Conservation (phyloP, 2,888 invertebrate species). For the Chrysodeixis includens region DNA sequence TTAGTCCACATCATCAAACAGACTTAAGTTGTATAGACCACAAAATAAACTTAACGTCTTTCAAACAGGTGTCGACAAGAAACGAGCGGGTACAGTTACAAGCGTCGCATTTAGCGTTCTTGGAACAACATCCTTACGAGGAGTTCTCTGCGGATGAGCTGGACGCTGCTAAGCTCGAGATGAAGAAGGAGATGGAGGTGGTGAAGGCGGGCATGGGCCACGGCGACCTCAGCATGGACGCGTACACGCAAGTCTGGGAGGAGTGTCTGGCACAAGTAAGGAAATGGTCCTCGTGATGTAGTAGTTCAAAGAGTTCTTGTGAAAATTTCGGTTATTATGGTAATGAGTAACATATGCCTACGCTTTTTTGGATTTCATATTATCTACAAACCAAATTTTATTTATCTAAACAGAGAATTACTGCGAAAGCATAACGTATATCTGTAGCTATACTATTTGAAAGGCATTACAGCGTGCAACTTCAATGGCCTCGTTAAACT, state of each 20-base stretch:
- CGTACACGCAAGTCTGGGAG: conserved; percentile 98
- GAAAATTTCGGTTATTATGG: too few relatives aligned
- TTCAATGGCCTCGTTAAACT: too few relatives aligned
- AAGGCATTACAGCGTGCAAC: too few relatives aligned
- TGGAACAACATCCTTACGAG: conserved; percentile 96
- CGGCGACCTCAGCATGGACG: conserved; percentile 97
- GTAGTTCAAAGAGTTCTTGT: conserved; percentile 21
- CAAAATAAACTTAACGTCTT: conserved; percentile 10
- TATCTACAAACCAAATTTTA: too few relatives aligned
- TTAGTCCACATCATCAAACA: too few relatives aligned
- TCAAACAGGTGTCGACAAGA: conserved; percentile 83
- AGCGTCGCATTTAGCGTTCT: conserved; percentile 93
- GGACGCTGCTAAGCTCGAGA: conserved; percentile 90
- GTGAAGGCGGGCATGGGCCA: conserved; percentile 98
- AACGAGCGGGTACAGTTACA: conserved; percentile 89
- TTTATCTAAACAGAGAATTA: too few relatives aligned
- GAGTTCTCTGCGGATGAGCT: conserved; percentile 92
- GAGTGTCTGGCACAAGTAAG: conserved; percentile 97
- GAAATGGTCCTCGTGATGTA: not conserved
- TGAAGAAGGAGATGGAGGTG: conserved; percentile 95
- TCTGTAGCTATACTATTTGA: too few relatives aligned
- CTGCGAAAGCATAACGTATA: too few relatives aligned
- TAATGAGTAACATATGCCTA: too few relatives aligned
- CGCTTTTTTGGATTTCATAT: too few relatives aligned
- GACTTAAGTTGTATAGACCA: not conserved